Conservation (phyloP, 2,797 vertebrate species). For the Bradypus variegatus region DNA sequence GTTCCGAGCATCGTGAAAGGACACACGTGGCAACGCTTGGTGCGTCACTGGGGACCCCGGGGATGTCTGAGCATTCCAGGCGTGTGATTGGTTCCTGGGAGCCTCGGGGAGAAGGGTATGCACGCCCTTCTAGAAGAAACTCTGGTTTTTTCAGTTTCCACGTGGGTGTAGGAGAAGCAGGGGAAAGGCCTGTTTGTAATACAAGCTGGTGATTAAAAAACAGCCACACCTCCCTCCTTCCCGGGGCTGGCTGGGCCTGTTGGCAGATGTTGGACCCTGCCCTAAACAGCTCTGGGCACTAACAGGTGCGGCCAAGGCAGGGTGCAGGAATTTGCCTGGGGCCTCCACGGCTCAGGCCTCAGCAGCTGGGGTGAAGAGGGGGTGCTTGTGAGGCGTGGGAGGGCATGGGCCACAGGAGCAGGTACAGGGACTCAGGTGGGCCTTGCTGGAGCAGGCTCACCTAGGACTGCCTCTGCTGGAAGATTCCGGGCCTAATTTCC, state of each 20-base stretch:
- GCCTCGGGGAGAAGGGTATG: neutral
- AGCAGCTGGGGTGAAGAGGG: fast-evolving
- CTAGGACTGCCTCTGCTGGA: neutral
- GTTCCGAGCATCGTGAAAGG: too few relatives aligned
- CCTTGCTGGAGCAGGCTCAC: neutral
- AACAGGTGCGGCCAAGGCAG: neutral
- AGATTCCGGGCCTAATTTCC: neutral
- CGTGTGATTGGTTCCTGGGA: neutral
- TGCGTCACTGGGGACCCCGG: fast-evolving
- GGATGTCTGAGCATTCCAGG: neutral
- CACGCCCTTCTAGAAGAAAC: fast-evolving
- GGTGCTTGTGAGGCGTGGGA: neutral
- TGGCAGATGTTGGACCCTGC: neutral
- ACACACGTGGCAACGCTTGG: neutral
- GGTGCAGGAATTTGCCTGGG: conserved; percentile 31
- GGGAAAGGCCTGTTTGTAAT: neutral
- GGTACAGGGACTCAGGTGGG: neutral
- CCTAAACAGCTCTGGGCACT: neutral
- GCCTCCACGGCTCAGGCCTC: neutral
- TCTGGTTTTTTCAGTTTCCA: neutral
- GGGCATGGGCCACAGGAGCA: neutral
- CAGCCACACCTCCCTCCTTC: neutral
- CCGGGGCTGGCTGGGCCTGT: neutral
- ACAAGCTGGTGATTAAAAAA: neutral
- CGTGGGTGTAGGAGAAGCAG: neutral